Evolutionary conservation across 53 echinoderm and acorn worm genomes (phyloP).

Genomic region (Antedon mediterranea): DNA sequence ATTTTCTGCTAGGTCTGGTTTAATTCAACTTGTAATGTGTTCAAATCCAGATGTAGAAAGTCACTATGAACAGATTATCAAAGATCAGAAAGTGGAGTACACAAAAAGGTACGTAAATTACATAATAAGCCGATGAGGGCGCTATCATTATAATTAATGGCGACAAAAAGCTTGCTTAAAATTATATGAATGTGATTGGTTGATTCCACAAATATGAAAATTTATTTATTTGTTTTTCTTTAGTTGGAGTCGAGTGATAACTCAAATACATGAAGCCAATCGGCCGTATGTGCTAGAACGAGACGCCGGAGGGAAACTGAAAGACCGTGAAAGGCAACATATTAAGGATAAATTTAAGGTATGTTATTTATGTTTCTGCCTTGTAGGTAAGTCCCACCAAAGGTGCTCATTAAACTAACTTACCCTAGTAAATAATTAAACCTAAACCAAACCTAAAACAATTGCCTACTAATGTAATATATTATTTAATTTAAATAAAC

Average conservation of each 20-base stretch:
- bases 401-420: no score
- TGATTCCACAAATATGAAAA: no score
- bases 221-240: neutral
- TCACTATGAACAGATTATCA: conserved; percentile 71
- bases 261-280: conserved; percentile 66
- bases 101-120: conserved; percentile 86
- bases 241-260: conserved; percentile 92
- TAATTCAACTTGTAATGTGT: conserved; percentile 46
- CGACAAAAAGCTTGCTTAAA: no score
- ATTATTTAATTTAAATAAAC: neutral
- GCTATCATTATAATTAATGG: no score
- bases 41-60: conserved; percentile 57
- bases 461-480: neutral
- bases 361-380: no score
- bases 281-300: conserved; percentile 36
- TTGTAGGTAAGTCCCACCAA: no score
- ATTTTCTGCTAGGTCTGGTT: conserved; percentile 35
- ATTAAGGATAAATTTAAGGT: conserved; percentile 99
- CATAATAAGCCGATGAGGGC: no score
- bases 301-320: conserved; percentile 40
- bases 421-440: neutral
- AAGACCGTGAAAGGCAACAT: conserved; percentile 77
- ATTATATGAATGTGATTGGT: no score
- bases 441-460: neutral
- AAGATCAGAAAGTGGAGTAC: conserved; percentile 80